Base-by-base conservation (phyloP, 2,888 invertebrate genomes). In the Diogma glabrata region DNA sequence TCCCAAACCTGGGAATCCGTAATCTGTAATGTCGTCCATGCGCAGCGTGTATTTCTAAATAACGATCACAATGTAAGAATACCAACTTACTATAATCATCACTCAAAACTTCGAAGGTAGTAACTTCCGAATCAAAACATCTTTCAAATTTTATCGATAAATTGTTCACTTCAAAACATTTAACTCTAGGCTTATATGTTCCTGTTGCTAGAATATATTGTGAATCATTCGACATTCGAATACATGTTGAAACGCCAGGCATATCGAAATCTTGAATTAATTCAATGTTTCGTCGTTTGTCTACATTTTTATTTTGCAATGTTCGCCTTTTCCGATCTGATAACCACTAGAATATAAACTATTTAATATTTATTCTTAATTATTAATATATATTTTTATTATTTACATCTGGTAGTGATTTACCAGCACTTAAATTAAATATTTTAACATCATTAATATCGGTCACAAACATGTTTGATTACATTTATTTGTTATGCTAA, bases 231-330 rank as follows among this genome's bases (percentile, higher is more conserved):
- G 96, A 89, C 56, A 91, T 78, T 61, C 81, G 77, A 20, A 99
- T 76, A 49, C 81, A 81, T 16, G 84, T 86, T 63, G 94, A 93
- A 1, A 97, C 79, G 47, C 84, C 91, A 22, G 99, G 97, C 99
- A 99, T 99, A 60, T 95, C 92, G 76, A 99, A 99, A 65, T 99
- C 99, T 72, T 99, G 99, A 57, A 99, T 90, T 38, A 99, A 79
- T 70, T 97, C 92, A 60, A 99, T 92, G 63, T 94, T 77, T 59
- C 87, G 78, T 58, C 93, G 76, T 47, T 96, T 76, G 65, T 94
- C 95, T 33, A 87, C 82, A 81, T 93, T 86, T 69, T 90, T 90
- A 67, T 90, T 89, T 49, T 88, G 74, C 55, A 93, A 72, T 7
- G 82, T 79, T 58, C 90, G 76, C 62, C 85, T 80, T 67, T 90